Evolutionary conservation across 2,797 vertebrate genomes (phyloP).

Genomic region (Dendrocincla tyrannina): DNA sequence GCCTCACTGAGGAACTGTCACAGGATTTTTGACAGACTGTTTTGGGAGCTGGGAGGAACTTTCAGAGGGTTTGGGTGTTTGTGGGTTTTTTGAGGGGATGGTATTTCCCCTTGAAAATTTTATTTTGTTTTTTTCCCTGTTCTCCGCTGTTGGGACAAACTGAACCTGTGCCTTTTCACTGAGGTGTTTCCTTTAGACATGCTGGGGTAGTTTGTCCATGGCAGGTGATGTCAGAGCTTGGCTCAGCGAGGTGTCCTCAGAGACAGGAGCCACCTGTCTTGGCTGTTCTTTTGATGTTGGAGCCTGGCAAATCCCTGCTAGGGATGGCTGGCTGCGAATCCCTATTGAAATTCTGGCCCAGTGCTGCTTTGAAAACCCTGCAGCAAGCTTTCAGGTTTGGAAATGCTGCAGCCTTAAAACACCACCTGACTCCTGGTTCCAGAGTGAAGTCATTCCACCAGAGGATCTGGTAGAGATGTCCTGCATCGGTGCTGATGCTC

Average conservation of each 20-base stretch:
- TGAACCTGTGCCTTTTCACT: fast-evolving
- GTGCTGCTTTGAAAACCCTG: neutral
- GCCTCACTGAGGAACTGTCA: neutral
- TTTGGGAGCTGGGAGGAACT: neutral
- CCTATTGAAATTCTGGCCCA: neutral
- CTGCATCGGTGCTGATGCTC: neutral
- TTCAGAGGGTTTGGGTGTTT: neutral
- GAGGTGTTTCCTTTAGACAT: neutral
- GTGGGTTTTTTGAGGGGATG: fast-evolving
- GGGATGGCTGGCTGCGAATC: neutral
- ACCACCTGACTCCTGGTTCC: neutral
- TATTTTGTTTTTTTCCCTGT: neutral
- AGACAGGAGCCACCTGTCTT: neutral
- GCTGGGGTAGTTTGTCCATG: neutral
- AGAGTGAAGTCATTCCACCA: neutral
- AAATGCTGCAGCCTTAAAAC: neutral
- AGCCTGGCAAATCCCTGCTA: neutral
- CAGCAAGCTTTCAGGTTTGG: fast-evolving
- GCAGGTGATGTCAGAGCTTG: neutral
- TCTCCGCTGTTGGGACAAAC: neutral
- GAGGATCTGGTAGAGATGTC: neutral
- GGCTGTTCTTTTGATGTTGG: neutral
- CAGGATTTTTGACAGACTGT: neutral
- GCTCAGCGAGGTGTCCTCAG: neutral
- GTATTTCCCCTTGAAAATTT: neutral